Evolutionary conservation across 2,797 vertebrate genomes (phyloP).

Genomic region (Tenualosa thibaudeaui): DNA sequence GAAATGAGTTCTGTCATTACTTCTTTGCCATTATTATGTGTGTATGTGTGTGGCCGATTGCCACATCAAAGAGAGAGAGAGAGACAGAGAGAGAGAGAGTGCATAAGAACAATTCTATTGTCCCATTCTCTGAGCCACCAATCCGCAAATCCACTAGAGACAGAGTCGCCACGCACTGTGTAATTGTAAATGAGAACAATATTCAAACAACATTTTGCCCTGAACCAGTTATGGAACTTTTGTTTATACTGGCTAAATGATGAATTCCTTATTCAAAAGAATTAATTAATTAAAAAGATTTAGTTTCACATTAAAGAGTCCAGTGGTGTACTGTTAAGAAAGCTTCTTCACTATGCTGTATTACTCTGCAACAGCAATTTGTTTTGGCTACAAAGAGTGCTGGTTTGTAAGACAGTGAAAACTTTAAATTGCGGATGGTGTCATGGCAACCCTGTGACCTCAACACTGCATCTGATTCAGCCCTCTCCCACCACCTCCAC

Average conservation of each 20-base stretch:
- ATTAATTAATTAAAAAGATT: neutral
- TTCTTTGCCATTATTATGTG: neutral
- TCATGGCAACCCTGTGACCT: neutral
- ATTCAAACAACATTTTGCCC: neutral
- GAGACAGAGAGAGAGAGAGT: neutral
- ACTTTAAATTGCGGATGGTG: neutral
- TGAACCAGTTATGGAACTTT: neutral
- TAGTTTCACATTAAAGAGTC: neutral
- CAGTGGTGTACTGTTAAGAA: neutral
- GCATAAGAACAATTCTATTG: neutral
- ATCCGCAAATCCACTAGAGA: neutral
- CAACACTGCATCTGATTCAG: neutral
- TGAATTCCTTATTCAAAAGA: neutral
- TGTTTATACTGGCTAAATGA: neutral
- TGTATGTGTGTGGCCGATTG: neutral
- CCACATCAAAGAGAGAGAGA: neutral
- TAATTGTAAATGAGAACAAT: neutral
- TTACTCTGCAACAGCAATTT: neutral
- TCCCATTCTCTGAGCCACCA: neutral
- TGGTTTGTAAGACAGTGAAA: neutral
- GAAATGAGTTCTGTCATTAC: constrained; percentile 15
- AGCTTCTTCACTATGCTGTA: neutral
- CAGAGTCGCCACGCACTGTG: neutral
- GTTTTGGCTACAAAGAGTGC: neutral
- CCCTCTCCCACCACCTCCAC: neutral